A percentile compares a stretch with the other conserved stretches of the same genome.
These are phyloP conservation scores for Bradypodion pumilum DNA, from an alignment of 2,797 vertebrate species.

Conservation along the genomic window DNA sequence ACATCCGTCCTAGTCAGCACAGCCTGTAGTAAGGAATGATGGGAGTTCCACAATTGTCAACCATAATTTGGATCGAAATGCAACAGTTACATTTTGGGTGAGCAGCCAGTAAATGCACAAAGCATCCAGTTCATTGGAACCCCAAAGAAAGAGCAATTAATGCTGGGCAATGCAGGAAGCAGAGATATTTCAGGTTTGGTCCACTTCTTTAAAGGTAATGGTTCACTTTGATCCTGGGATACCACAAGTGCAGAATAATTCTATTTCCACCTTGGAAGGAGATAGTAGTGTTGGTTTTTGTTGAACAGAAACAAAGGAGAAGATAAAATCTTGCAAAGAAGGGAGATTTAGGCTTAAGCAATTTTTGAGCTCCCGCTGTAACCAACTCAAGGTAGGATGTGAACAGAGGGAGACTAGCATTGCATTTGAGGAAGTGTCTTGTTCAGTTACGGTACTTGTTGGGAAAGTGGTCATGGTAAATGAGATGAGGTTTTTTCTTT, in stretches of 20 bases:
- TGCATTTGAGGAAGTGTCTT: conserved; percentile 40
- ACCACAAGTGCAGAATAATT: not conserved
- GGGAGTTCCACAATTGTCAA: too few species aligned
- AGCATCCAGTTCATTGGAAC: not conserved
- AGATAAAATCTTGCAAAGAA: not conserved
- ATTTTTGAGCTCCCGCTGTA: conserved; percentile 36
- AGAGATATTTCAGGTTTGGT: not conserved
- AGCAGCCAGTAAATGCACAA: not conserved
- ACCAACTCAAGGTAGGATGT: conserved; percentile 46
- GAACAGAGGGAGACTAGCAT: conserved; percentile 47
- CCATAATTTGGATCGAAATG: too few species aligned
- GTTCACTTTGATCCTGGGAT: not conserved
- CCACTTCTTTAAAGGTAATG: not conserved
- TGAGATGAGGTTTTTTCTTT: conserved; percentile 37
- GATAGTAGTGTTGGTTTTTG: not conserved
- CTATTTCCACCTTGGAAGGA: not conserved
- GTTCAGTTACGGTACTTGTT: conserved; percentile 46
- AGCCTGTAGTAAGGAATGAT: too few species aligned
- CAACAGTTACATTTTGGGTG: not conserved
- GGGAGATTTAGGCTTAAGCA: conserved; percentile 42
- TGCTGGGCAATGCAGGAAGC: not conserved
- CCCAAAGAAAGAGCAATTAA: not conserved
- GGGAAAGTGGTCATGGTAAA: conserved; percentile 46
- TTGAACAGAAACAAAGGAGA: not conserved
- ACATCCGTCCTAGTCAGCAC: too few species aligned